phyloP scores from a whole-genome alignment of 2,113 vertebrate species.

The Perca schrenkii region DNA sequence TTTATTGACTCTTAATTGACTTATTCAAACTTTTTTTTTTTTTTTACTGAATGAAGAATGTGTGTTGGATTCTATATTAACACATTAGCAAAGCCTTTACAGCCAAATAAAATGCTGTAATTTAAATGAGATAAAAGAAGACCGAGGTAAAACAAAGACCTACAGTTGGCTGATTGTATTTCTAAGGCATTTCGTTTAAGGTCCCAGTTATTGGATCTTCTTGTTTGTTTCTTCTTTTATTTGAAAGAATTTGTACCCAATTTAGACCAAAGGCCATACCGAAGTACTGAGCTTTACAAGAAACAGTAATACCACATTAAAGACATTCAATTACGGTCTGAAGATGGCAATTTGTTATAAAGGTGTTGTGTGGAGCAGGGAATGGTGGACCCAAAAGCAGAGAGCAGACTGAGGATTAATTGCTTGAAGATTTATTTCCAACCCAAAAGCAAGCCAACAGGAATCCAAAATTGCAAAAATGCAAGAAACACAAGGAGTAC shows the following conservation, averaged over 20 bases:
- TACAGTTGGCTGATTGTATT: background rate
- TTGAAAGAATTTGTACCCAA: background rate
- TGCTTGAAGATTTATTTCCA: too few species aligned
- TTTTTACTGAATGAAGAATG: background rate
- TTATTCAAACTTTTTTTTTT: background rate
- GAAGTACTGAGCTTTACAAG: background rate
- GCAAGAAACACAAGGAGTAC: too few species aligned
- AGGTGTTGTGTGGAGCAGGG: background rate
- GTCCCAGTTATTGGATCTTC: background rate
- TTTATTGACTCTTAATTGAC: background rate
- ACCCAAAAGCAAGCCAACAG: too few species aligned
- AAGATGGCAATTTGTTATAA: background rate
- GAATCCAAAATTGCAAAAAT: too few species aligned
- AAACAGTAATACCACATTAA: background rate
- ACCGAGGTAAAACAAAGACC: background rate
- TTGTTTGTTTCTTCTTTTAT: background rate
- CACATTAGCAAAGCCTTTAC: background rate
- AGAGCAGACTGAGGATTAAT: too few species aligned
- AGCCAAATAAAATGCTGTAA: background rate
- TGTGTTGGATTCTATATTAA: conserved; percentile 4
- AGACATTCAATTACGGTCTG: background rate
- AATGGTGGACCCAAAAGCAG: too few species aligned
- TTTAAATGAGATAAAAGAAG: background rate
- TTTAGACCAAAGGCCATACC: background rate
- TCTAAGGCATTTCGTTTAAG: background rate